Conservation (phyloP, 2,113 vertebrate species). For the Onychostoma macrolepis region DNA sequence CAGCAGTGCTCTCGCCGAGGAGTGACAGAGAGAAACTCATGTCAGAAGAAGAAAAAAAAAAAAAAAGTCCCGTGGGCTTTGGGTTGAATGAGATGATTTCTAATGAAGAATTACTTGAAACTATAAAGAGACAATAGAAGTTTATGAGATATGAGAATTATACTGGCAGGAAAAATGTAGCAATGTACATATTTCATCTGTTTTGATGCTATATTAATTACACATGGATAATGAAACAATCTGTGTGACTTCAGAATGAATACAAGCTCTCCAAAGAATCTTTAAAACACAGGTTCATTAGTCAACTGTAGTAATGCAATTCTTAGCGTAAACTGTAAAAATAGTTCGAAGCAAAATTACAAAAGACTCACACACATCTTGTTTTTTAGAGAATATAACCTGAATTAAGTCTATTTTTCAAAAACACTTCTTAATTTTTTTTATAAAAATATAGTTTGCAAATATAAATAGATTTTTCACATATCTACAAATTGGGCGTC, state of each 20-base stretch:
- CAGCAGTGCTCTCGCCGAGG: slow-evolving; percentile 28
- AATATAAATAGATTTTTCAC: neutral
- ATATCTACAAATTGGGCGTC: too few species aligned
- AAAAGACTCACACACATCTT: too few species aligned
- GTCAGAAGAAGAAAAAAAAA: slow-evolving; percentile 3
- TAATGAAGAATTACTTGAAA: slow-evolving; percentile 47
- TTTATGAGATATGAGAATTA: slow-evolving; percentile 44
- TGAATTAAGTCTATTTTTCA: too few species aligned
- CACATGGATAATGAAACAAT: neutral
- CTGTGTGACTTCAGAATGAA: neutral
- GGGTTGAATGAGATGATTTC: slow-evolving; percentile 23
- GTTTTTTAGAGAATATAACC: too few species aligned
- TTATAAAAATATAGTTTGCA: too few species aligned
- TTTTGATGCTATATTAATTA: neutral
- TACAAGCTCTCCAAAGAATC: neutral
- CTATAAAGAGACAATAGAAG: slow-evolving; percentile 41
- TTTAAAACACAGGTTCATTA: neutral
- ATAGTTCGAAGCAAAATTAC: too few species aligned
- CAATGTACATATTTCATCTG: neutral
- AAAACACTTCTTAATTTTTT: too few species aligned
- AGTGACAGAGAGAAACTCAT: slow-evolving; percentile 55
- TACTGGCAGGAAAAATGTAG: slow-evolving; percentile 9
- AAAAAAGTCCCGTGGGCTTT: slow-evolving; percentile 35
- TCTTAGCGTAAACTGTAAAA: neutral
- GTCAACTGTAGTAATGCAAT: neutral